Percentiles rank a stretch among this genome's conserved stretches.
Conservation (phyloP, 2,888 invertebrate species). For the Tetanocera ferruginea region DNA sequence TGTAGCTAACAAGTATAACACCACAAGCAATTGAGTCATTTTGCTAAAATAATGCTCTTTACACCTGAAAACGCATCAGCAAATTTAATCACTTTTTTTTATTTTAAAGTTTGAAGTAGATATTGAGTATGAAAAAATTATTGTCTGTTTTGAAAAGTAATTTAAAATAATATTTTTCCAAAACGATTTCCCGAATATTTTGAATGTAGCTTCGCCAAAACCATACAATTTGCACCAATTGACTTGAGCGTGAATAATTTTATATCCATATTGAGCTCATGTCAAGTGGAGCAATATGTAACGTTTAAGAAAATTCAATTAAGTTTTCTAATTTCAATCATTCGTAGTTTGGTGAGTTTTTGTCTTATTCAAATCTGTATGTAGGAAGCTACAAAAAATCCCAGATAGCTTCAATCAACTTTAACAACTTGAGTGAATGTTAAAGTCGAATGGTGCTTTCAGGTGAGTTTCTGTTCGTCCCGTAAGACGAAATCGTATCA, state of each 20-base stretch:
- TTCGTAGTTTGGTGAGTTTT: no score
- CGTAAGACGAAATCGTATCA: no score
- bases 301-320: not conserved
- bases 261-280: not conserved
- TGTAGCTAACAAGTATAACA: no score
- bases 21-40: no score
- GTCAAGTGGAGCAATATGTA: conserved; percentile 12
- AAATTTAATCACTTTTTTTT: no score
- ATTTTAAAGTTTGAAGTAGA: no score
- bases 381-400: not conserved
- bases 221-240: conserved; percentile 1
- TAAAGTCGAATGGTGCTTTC: conserved; percentile 8
- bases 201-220: not conserved
- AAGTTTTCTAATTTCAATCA: not conserved
- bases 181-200: no score
- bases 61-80: no score
- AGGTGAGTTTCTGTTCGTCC: not conserved
- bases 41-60: no score
- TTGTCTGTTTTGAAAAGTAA: no score
- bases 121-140: no score
- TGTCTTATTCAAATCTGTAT: not conserved
- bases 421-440: not conserved
- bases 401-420: conserved; percentile 11
- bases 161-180: no score
- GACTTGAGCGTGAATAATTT: not conserved